Evolutionary conservation across 1,140 invertebrate genomes (phyloP).

Genomic region (Drosophila ananassae): DNA sequence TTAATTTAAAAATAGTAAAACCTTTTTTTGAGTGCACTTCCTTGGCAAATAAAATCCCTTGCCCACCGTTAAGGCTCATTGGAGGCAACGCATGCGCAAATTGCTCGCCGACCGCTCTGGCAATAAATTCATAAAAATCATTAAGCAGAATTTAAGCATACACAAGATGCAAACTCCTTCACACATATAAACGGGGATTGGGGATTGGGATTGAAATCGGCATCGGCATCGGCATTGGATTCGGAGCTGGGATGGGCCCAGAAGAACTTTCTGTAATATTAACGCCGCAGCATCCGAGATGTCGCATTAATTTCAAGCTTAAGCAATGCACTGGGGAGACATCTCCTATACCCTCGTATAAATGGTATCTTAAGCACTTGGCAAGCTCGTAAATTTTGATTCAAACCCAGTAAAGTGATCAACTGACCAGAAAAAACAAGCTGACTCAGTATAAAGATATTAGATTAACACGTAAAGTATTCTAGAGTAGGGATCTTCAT

Average conservation of each 20-base stretch:
- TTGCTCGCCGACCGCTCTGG: conserved; percentile 69
- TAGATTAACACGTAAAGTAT: conserved; percentile 9
- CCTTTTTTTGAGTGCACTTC: conserved; percentile 38
- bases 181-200: conserved; percentile 38
- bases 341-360: conserved; percentile 25
- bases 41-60: conserved; percentile 11
- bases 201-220: conserved; percentile 3
- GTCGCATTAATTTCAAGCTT: conserved; percentile 76
- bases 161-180: conserved; percentile 50
- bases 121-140: conserved; percentile 82
- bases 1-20: not conserved
- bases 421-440: conserved; percentile 20
- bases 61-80: conserved; percentile 62
- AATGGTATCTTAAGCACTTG: conserved; percentile 67
- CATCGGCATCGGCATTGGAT: conserved; percentile 5
- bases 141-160: conserved; percentile 70
- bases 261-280: conserved; percentile 41
- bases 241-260: conserved; percentile 25
- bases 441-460: conserved; percentile 24
- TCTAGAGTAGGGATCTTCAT: conserved; percentile 2
- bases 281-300: conserved; percentile 31
- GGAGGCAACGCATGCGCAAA: conserved; percentile 78
- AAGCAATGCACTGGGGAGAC: conserved; percentile 31
- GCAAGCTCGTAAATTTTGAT: conserved; percentile 57
- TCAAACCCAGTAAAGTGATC: conserved; percentile 1